Percentiles rank a stretch among this genome's conserved stretches.
Conservation (phyloP, 2,888 invertebrate species). For the Hypomecis atomaria region DNA sequence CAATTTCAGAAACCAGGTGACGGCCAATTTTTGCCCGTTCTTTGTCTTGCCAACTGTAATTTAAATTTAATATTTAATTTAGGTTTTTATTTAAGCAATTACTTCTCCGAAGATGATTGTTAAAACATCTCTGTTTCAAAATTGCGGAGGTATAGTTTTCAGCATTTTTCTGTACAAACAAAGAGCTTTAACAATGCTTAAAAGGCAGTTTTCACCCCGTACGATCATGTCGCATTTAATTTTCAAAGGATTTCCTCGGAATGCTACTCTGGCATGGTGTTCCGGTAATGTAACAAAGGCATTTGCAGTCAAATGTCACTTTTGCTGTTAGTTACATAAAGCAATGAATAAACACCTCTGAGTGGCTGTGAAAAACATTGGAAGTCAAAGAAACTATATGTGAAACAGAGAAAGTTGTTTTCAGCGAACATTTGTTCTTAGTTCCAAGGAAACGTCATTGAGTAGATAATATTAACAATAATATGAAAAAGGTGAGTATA, state of each 20-base stretch:
- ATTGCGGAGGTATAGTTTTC: conserved; percentile 10
- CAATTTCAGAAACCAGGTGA: too few species aligned
- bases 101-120: not conserved
- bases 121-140: conserved; percentile 3
- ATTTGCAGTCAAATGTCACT: conserved; percentile 45
- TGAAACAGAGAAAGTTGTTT: conserved; percentile 25
- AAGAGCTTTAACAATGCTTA: conserved; percentile 5
- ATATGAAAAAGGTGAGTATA: too few species aligned
- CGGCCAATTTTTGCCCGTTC: too few species aligned
- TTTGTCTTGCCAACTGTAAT: too few species aligned
- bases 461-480: too few species aligned
- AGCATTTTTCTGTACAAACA: conserved; percentile 6
- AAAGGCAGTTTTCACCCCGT: conserved; percentile 30
- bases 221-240: conserved; percentile 14
- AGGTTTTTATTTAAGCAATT: too few species aligned
- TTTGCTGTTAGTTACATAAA: conserved; percentile 77
- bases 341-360: conserved; percentile 54
- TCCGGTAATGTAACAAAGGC: conserved; percentile 9
- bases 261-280: not conserved
- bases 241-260: conserved; percentile 1
- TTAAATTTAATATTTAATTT: too few species aligned
- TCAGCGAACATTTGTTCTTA: conserved; percentile 8
- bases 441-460: too few species aligned
- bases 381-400: conserved; percentile 50
- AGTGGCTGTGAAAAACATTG: conserved; percentile 57